A percentile compares a stretch with the other conserved stretches of the same genome.
Conservation (phyloP, 2,113 vertebrate species). For the Albula goreensis region DNA sequence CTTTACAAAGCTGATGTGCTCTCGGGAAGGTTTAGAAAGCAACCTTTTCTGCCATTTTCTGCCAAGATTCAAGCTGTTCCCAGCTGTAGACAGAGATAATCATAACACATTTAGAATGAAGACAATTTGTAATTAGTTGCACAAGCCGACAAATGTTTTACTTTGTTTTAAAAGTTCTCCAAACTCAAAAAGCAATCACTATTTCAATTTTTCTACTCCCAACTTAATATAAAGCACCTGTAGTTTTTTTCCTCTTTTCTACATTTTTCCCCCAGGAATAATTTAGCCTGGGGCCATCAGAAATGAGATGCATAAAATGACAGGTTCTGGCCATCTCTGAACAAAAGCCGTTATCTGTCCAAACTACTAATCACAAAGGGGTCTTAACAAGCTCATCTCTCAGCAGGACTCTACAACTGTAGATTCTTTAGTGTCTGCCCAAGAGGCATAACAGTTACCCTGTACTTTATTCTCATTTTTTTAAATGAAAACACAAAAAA, state of each 20-base stretch:
- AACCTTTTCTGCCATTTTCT: neutral
- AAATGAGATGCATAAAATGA: slow-evolving; percentile 29
- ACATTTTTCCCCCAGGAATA: neutral
- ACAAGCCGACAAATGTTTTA: neutral
- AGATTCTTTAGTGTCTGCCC: slow-evolving; percentile 33
- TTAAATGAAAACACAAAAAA: neutral
- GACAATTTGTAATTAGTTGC: neutral
- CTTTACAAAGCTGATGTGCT: neutral
- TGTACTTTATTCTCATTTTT: slow-evolving; percentile 8
- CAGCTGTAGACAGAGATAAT: neutral
- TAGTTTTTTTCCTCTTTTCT: neutral
- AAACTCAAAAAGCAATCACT: slow-evolving; percentile 48
- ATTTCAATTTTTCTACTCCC: slow-evolving; percentile 26
- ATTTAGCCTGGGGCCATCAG: slow-evolving; percentile 25
- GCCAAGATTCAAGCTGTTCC: neutral
- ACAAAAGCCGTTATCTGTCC: slow-evolving; percentile 28
- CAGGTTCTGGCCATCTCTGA: slow-evolving; percentile 1
- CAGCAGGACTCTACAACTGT: slow-evolving; percentile 37
- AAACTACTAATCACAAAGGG: slow-evolving; percentile 29
- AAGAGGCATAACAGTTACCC: slow-evolving; percentile 33
- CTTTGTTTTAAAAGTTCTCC: slow-evolving; percentile 32
- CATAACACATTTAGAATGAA: neutral
- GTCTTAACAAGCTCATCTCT: slow-evolving; percentile 48
- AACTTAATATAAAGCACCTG: slow-evolving; percentile 41
- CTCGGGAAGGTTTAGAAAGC: neutral